Conservation (phyloP, 92 coral and sea anemone species). For the Isaurus tuberculatus region DNA sequence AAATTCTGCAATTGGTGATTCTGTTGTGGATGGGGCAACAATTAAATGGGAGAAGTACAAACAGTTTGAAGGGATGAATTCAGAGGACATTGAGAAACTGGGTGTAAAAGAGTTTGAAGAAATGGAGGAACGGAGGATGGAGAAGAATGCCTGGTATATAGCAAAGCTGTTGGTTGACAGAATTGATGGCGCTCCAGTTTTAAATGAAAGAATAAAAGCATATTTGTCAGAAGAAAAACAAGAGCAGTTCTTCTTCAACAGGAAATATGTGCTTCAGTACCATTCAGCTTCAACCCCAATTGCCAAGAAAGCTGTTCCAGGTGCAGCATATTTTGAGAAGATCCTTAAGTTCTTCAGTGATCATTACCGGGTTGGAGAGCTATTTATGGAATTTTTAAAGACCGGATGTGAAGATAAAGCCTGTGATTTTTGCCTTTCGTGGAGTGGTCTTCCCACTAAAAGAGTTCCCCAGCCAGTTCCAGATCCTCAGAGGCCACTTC, state of each 20-base stretch:
- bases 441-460: constrained; percentile 42
- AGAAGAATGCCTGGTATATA: constrained; percentile 74
- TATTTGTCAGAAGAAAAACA: constrained; percentile 20
- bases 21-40: constrained; percentile 68
- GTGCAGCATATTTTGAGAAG: constrained; percentile 27
- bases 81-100: constrained; percentile 53
- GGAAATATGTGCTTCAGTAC: constrained; percentile 18
- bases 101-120: constrained; percentile 48
- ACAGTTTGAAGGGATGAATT: constrained; percentile 51
- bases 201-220: constrained; percentile 44
- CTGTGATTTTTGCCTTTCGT: constrained; percentile 50
- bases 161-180: constrained; percentile 58
- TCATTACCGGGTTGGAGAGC: constrained; percentile 54
- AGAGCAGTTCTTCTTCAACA: constrained; percentile 41
- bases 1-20: constrained; percentile 54
- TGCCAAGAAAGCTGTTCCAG: constrained; percentile 27
- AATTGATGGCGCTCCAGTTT: constrained; percentile 70
- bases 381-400: constrained; percentile 54
- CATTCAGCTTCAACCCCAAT: constrained; percentile 8
- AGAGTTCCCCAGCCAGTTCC: constrained; percentile 57
- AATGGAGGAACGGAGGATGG: constrained; percentile 55
- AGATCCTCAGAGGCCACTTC: constrained; percentile 49
- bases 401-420: constrained; percentile 48
- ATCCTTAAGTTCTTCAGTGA: constrained; percentile 38
- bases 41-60: constrained; percentile 64